These are phyloP conservation scores for Drosophila pseudotalamancana DNA, from an alignment of 2,888 invertebrate genomes.

Conservation along the genomic window DNA sequence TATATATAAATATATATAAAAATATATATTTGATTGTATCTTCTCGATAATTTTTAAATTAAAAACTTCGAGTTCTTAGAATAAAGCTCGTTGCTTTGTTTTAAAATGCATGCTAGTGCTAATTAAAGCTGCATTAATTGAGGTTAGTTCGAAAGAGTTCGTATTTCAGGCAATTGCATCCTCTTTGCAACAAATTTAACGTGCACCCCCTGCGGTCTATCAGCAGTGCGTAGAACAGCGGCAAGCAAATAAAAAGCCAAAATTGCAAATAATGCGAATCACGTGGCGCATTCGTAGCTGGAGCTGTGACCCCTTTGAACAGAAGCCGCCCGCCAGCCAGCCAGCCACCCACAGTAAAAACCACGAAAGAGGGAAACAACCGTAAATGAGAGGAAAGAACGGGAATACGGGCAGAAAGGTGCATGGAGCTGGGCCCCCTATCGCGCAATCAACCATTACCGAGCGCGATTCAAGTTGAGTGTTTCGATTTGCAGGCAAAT, in stretches of 20 bases:
- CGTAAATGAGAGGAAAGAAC: slow-evolving; percentile 25
- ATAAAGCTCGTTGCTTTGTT: too few relatives aligned
- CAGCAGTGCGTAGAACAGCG: slow-evolving; percentile 46
- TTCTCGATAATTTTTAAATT: too few relatives aligned
- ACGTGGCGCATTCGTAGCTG: slow-evolving; percentile 60
- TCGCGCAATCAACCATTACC: slow-evolving; percentile 72
- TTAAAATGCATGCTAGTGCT: too few relatives aligned
- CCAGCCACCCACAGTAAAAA: neutral
- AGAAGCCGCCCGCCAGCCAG: slow-evolving; percentile 10
- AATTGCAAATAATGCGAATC: slow-evolving; percentile 77
- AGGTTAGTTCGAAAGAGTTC: neutral
- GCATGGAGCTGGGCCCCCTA: slow-evolving; percentile 12
- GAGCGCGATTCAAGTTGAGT: slow-evolving; percentile 71
- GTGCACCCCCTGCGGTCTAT: slow-evolving; percentile 33
- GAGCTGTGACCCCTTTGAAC: slow-evolving; percentile 42
- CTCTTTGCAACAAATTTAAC: too few relatives aligned
- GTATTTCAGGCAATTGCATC: neutral
- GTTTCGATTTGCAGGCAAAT: slow-evolving; percentile 77
- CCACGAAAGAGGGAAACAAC: slow-evolving; percentile 1
- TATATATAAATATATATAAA: too few relatives aligned
- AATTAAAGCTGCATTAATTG: too few relatives aligned
- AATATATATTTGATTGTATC: too few relatives aligned
- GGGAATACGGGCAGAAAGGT: slow-evolving; percentile 20
- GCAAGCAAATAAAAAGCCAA: slow-evolving; percentile 57
- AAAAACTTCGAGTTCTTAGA: too few relatives aligned